Evolutionary conservation across 1,140 invertebrate genomes (phyloP).

Genomic region (Drosophila nannoptera): DNA sequence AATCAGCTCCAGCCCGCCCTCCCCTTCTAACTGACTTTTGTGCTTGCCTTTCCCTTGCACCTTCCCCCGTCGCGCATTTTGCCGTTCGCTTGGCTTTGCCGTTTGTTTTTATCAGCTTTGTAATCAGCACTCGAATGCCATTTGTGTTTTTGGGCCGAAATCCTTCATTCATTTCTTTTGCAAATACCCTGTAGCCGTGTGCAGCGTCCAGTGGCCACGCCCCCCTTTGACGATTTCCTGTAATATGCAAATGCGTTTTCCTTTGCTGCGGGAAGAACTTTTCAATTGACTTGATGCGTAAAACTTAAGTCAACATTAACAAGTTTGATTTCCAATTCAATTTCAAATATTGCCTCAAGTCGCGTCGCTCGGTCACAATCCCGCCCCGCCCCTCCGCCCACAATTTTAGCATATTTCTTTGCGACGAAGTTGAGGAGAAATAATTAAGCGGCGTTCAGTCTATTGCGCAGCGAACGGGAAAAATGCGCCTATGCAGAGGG

Average conservation of each 20-base stretch:
- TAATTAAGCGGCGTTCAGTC: constrained; percentile 24
- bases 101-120: constrained; percentile 39
- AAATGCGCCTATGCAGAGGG: too few species aligned
- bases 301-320: constrained; percentile 4
- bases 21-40: constrained; percentile 15
- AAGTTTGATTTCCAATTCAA: constrained; percentile 36
- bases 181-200: neutral
- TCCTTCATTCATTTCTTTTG: neutral
- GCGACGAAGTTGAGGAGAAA: constrained; percentile 4
- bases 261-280: constrained; percentile 16
- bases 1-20: neutral
- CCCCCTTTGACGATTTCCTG: neutral
- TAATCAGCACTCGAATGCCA: constrained; percentile 43
- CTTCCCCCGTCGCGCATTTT: neutral
- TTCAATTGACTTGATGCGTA: constrained; percentile 19
- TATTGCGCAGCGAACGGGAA: constrained; percentile 14
- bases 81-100: constrained; percentile 9
- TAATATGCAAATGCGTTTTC: constrained; percentile 36
- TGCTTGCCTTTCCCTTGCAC: neutral
- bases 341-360: constrained; percentile 15
- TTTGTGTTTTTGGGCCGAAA: neutral
- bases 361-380: too few species aligned
- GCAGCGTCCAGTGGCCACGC: neutral
- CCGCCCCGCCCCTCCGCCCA: neutral
- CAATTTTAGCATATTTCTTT: constrained; percentile 3